These are phyloP conservation scores for Dicyrtoma fusca DNA, from an alignment of 2,888 invertebrate species.

Conservation along the genomic window DNA sequence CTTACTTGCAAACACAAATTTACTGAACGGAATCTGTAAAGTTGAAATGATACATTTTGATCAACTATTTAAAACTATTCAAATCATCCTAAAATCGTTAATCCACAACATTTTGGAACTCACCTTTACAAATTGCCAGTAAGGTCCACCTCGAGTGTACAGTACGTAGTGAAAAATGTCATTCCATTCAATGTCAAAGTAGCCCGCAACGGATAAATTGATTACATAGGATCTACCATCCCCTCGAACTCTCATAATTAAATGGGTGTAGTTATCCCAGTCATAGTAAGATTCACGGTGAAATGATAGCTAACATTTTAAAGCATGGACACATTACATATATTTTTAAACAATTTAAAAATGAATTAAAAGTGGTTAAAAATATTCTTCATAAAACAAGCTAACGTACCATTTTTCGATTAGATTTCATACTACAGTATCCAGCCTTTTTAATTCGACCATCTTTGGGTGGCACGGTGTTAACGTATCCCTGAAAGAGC, in stretches of 20 bases:
- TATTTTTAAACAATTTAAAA: too few species aligned
- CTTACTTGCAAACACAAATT: constrained; percentile 80
- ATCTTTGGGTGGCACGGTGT: constrained; percentile 75
- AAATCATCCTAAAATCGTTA: too few species aligned
- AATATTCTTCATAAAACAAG: background rate
- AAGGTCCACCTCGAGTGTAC: constrained; percentile 95
- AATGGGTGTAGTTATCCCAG: constrained; percentile 76
- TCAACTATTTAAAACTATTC: constrained; percentile 22
- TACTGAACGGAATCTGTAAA: constrained; percentile 88
- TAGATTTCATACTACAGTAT: constrained; percentile 77
- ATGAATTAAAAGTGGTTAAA: too few species aligned
- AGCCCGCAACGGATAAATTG: constrained; percentile 74
- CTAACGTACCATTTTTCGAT: constrained; percentile 67
- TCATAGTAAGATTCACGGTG: constrained; percentile 70
- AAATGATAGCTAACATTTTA: background rate
- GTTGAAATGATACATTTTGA: background rate
- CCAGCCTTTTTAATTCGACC: constrained; percentile 77
- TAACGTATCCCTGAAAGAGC: constrained; percentile 73
- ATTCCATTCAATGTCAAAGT: constrained; percentile 84
- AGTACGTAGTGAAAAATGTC: constrained; percentile 84
- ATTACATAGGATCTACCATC: constrained; percentile 91
- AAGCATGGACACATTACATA: too few species aligned
- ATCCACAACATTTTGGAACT: too few species aligned
- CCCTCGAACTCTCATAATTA: constrained; percentile 81
- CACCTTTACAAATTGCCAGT: constrained; percentile 92